Evolutionary conservation across 2,797 vertebrate genomes (phyloP).

Genomic region (Chelonia mydas): DNA sequence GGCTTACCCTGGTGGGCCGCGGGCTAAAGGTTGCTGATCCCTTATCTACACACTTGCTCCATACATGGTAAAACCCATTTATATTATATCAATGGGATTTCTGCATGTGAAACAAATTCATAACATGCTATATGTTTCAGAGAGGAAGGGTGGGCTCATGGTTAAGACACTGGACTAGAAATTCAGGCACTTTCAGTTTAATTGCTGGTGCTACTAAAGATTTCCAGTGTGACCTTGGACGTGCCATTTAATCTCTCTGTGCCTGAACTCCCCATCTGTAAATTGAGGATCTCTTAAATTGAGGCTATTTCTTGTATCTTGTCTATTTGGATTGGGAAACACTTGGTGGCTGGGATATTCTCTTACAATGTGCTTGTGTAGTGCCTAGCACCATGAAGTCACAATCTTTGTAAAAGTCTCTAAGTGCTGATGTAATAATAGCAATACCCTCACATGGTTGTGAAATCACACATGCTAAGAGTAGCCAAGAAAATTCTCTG

Average conservation of each 20-base stretch:
- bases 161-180: neutral
- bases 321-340: neutral
- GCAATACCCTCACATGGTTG: neutral
- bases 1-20: no score
- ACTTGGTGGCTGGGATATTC: neutral
- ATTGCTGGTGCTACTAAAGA: neutral
- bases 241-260: neutral
- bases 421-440: neutral
- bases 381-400: neutral
- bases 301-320: neutral
- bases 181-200: neutral
- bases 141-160: neutral
- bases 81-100: neutral
- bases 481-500: neutral
- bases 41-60: neutral
- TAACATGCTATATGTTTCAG: neutral
- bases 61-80: neutral
- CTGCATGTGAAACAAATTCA: neutral
- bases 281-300: neutral
- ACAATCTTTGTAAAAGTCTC: neutral
- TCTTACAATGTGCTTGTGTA: neutral
- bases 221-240: neutral
- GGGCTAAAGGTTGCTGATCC: no score
- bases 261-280: neutral
- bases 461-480: slow-evolving; percentile 4